Conservation (phyloP, 2,797 vertebrate species). For the Amblyraja radiata region DNA sequence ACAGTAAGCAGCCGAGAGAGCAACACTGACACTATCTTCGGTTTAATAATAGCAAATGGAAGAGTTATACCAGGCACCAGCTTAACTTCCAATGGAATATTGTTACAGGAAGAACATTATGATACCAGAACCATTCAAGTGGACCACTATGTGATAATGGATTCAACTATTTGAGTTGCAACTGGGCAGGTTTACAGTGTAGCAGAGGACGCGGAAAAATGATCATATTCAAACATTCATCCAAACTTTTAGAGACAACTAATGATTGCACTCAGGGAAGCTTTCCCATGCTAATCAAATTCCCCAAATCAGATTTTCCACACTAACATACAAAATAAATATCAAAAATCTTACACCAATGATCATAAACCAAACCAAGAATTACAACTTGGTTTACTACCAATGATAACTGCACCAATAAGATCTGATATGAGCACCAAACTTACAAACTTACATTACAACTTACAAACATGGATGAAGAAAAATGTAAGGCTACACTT, state of each 20-base stretch:
- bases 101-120: too few species aligned
- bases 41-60: too few species aligned
- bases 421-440: not conserved
- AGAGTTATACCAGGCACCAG: too few species aligned
- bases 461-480: too few species aligned
- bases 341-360: not conserved
- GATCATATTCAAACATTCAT: not conserved
- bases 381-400: not conserved
- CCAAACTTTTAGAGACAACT: not conserved
- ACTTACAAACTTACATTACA: too few species aligned
- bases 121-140: too few species aligned
- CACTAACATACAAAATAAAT: not conserved
- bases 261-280: not conserved
- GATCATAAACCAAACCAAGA: not conserved
- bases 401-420: not conserved
- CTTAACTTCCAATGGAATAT: too few species aligned
- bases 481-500: not conserved
- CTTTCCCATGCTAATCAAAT: not conserved
- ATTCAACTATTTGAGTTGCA: too few species aligned
- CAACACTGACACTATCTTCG: too few species aligned
- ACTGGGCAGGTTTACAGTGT: not conserved
- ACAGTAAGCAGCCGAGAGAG: not conserved
- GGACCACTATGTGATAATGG: too few species aligned
- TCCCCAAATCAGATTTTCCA: not conserved
- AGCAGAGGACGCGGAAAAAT: not conserved